phyloP scores from a whole-genome alignment of 35 echinoderm and acorn worm genomes.

The Ophioderma brevispina region DNA sequence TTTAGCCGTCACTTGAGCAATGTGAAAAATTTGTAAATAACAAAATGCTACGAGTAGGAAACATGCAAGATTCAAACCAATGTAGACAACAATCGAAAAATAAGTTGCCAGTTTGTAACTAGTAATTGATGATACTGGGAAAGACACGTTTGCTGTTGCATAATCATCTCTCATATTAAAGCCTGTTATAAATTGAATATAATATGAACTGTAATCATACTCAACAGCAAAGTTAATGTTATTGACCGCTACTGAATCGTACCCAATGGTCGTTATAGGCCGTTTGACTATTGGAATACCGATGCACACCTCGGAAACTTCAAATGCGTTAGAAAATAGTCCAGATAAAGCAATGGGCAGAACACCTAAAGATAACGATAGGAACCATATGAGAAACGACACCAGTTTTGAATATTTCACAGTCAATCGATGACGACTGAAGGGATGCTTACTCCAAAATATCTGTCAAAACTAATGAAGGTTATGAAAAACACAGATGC shows the following conservation, averaged over 20 bases:
- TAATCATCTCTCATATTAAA: not conserved
- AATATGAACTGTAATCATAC: not conserved
- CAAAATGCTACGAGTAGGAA: slow-evolving; percentile 38
- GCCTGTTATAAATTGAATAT: not conserved
- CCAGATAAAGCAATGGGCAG: slow-evolving; percentile 11
- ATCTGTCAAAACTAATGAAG: not conserved
- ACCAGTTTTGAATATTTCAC: slow-evolving; percentile 4
- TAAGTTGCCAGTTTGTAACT: not conserved
- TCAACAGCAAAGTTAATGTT: not conserved
- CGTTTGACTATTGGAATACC: not conserved
- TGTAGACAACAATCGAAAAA: not conserved
- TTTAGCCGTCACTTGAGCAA: slow-evolving; percentile 4
- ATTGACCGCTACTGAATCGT: not conserved
- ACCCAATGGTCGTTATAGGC: not conserved
- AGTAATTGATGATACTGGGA: not conserved
- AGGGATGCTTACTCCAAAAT: not conserved
- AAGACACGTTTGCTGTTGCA: not conserved
- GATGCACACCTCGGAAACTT: slow-evolving; percentile 38
- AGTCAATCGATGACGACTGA: not conserved
- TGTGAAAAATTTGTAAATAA: slow-evolving; percentile 35
- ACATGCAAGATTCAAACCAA: not conserved
- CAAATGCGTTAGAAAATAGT: slow-evolving; percentile 31
- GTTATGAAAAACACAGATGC: slow-evolving; percentile 6
- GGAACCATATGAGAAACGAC: slow-evolving; percentile 17
- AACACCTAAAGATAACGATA: slow-evolving; percentile 24